phyloP scores from a whole-genome alignment of 2,113 vertebrate species.

The Bufo gargarizans region DNA sequence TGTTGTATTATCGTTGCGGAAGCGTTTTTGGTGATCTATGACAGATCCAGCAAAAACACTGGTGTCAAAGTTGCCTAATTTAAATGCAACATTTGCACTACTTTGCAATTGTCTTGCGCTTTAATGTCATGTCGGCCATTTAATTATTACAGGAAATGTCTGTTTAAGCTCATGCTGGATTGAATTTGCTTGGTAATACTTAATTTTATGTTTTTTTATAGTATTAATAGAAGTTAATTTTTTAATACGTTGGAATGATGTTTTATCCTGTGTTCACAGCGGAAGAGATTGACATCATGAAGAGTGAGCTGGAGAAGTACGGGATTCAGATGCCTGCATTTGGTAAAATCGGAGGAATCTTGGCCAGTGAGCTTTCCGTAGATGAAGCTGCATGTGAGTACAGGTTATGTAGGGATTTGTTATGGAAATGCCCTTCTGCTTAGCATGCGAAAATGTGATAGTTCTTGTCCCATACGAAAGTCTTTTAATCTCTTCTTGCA shows the following conservation, averaged over 20 bases:
- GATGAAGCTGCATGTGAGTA: conserved; percentile 94
- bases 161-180: background rate
- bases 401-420: background rate
- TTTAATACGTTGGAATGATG: background rate
- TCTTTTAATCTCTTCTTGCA: background rate
- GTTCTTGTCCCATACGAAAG: background rate
- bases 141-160: background rate
- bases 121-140: background rate
- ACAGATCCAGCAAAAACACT: too few relatives aligned
- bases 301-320: conserved; percentile 95
- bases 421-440: background rate
- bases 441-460: background rate
- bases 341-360: conserved; percentile 97
- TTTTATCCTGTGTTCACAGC: conserved; percentile 73
- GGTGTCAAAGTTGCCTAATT: too few relatives aligned
- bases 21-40: too few relatives aligned
- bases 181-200: too few relatives aligned
- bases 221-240: too few relatives aligned
- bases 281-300: conserved; percentile 99
- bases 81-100: background rate
- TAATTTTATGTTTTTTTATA: too few relatives aligned
- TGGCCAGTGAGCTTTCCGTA: conserved; percentile 95
- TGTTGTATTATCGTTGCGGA: too few relatives aligned
- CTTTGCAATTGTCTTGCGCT: too few relatives aligned
- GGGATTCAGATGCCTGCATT: conserved; percentile 99